Conservation (phyloP, 2,888 invertebrate genomes). For the Molorchus minor region DNA sequence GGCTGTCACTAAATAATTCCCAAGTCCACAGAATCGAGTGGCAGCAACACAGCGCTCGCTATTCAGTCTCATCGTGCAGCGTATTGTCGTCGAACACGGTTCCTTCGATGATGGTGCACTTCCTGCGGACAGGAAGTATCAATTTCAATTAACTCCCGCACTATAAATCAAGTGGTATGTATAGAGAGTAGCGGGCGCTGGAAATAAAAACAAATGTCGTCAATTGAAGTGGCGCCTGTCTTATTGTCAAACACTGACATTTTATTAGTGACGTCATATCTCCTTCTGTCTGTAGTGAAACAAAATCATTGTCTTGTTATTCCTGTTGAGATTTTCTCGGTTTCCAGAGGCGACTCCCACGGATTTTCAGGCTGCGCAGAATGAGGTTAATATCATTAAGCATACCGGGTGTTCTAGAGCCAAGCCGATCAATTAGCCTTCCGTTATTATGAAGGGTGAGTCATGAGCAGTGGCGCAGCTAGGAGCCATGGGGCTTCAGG, state of each 20-base stretch:
- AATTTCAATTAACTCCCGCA: constrained; percentile 61
- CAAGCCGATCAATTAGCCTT: too few species aligned
- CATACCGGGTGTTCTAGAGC: too few species aligned
- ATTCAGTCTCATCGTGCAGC: neutral
- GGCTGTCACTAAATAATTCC: neutral
- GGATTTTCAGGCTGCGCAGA: too few species aligned
- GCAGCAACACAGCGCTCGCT: neutral
- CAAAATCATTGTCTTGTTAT: constrained; percentile 42
- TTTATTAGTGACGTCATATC: constrained; percentile 54
- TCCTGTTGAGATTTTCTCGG: constrained; percentile 34
- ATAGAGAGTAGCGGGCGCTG: constrained; percentile 58
- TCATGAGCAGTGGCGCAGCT: too few species aligned
- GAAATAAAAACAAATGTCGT: constrained; percentile 60
- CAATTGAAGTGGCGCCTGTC: constrained; percentile 63
- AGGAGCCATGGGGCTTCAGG: too few species aligned
- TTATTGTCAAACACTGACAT: constrained; percentile 55
- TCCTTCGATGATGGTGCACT: constrained; percentile 36
- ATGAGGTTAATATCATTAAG: too few species aligned
- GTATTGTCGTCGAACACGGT: constrained; percentile 12
- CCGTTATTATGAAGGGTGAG: too few species aligned
- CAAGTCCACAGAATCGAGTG: neutral
- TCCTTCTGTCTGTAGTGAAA: constrained; percentile 48
- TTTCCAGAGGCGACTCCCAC: constrained; percentile 11
- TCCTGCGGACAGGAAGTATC: constrained; percentile 59
- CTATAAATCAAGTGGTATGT: constrained; percentile 62